Evolutionary conservation across 2,113 vertebrate species (phyloP), one percentile per base, ranked within the genome.

Genomic region (Strix aluco): DNA sequence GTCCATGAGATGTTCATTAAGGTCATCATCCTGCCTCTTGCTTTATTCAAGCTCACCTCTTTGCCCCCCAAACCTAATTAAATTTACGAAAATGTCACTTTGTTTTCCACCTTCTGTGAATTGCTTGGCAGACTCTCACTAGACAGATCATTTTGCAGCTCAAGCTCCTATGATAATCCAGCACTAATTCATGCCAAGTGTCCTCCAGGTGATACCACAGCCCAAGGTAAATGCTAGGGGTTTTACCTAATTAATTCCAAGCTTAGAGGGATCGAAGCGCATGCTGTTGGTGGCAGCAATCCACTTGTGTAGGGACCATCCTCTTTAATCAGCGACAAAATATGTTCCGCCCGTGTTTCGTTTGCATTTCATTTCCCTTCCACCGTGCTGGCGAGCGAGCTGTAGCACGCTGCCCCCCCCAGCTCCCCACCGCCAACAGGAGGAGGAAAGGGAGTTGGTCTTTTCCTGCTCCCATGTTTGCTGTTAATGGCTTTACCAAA

Each of bases 171-270:
- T 36, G 52, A 88, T 67, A 94, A 92, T 81, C 70, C 84, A 70
- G 29, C 3, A 19, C 67, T 95, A 95, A 80, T 55, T 75, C 77
- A 52, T 57, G 80, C 75, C 62, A 74, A 92, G 57, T 30, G 44
- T 89, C 30, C n/a, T 91, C 65, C 79, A 97, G 97, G 92, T 96
- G 82, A 97, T 81, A 94, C 46, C 69, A 49, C 84, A 94, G 65
- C 85, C 55, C 66, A 59, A 90, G 62, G 87, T 78, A 90, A 92
- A 62, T 88, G 90, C 90, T 72, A 32, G 42, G 82, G 61, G 30
- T 13, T 54, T 89, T 92, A 94, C 58, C 96, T 90, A 78, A 97
- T 94, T 93, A 92, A 90, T 73, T 91, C 91, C 44, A 34, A 71
- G 74, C 67, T 94, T 80, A 73, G 55, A 57, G 81, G 59, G 75